Evolutionary conservation across 2,888 invertebrate genomes (phyloP), one percentile per base, ranked within the genome.

Genomic region (Machimus atricapillus): DNA sequence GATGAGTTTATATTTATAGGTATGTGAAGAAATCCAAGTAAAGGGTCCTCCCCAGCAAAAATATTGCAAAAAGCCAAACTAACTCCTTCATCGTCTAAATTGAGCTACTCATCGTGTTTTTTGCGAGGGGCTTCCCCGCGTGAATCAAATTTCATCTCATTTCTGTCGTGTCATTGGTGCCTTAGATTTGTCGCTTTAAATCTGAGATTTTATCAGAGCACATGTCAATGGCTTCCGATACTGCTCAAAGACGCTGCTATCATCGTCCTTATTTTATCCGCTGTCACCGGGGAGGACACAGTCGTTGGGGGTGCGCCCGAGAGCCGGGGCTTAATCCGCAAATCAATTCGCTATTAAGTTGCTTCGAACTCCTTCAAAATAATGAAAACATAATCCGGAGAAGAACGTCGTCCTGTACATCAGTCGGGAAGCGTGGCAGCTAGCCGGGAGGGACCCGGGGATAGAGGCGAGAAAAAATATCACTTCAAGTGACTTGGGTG

Each of bases 281-380:
- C 82, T 66, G 58, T 58, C 82, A 82, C 23, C 31, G 37, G 4
- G 58, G 37, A 58, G 78, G 27, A 82, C 82, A 82, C 5, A 82
- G 19, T 14, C 14, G 34, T 46, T 4, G 27, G 79, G 34, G 27
- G 52, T 40, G 23, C 52, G 46, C 16, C 79, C 7, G 23, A 76
- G n/a, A 34, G 12, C 23, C 19, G 66, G 19, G 16, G 52, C 40
- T 58, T 82, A 82, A 82, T 82, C 82, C 82, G 34, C 58, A 82
- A 82, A 82, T 82, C 82, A 82, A 82, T 82, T 82, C 58, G 37
- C 58, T 82, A 52, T 82, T 82, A 82, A 82, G 82, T 37, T 82
- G n/a, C 52, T 37, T 82, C 37, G 58, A 34, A 58, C 37, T 40
- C 66, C 37, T 82, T 52, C 82, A 82, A 82, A 78, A 82, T 82